phyloP scores from a whole-genome alignment of 1,140 invertebrate genomes.

The Kradibia gibbosae region DNA sequence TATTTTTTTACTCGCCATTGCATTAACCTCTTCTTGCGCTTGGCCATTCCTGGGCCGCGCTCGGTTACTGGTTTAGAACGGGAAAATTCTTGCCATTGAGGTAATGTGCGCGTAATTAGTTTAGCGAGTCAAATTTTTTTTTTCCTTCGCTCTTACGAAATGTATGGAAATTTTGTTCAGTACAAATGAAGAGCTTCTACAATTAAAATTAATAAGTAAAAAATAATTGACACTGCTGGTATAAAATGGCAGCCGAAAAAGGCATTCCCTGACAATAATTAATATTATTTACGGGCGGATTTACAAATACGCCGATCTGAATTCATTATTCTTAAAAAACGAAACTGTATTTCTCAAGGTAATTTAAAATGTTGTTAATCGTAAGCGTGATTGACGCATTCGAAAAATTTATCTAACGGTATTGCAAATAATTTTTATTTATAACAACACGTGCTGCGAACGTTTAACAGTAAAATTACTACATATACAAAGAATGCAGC shows the following conservation, averaged over 20 bases:
- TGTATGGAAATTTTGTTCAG: neutral
- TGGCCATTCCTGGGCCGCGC: too few species aligned
- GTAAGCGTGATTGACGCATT: too few species aligned
- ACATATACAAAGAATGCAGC: neutral
- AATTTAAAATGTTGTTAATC: too few species aligned
- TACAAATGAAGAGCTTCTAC: neutral
- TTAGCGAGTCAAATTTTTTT: neutral
- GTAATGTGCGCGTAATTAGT: neutral
- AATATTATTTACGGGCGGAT: too few species aligned
- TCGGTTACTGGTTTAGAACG: neutral
- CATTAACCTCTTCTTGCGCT: neutral
- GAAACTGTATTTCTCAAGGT: too few species aligned
- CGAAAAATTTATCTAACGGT: neutral
- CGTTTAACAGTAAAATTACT: neutral
- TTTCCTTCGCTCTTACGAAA: neutral
- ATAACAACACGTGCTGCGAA: neutral
- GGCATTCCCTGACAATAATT: neutral
- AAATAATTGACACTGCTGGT: neutral
- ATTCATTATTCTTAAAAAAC: too few species aligned
- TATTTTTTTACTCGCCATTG: neutral
- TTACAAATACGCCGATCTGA: too few species aligned
- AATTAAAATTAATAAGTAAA: neutral
- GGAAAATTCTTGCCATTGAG: neutral
- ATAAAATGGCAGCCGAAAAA: neutral
- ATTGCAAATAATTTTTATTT: neutral